Evolutionary conservation across 1,140 invertebrate genomes (phyloP), one percentile per base, ranked within the genome.

Genomic region (Hypsibius dujardini): DNA sequence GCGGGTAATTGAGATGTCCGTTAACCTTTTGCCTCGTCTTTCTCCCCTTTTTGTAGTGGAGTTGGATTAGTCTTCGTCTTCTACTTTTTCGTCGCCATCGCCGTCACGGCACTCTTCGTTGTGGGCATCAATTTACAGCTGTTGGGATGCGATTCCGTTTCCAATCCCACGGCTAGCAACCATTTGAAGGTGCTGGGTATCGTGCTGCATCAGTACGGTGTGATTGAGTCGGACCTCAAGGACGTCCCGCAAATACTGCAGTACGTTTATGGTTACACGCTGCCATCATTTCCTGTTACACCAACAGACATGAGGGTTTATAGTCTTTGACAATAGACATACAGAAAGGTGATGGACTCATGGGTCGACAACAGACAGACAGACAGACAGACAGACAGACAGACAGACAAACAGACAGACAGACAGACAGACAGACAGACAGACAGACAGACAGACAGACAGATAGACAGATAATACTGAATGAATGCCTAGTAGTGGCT

Each of bases 91-190:
- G 62, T 42, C 42, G 45, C 45, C 12, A 12, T 67, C 3, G 12
- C 12, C 62, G 42, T 67, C 62, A 42, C 42, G 12, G 12, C 45
- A 42, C 42, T 67, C 12, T 67, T 67, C 62, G 45, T 67, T 42
- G 62, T 45, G 62, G 62, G 62, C 7, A 42, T 45, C 12, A 67
- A 67, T 45, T 15, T 67, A 12, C 62, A 67, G 42, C 62, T 67
- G 42, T 42, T 67, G 42, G 62, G 62, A 67, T 67, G 62, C 42
- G 62, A 67, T 42, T 15, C 62, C 3, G 12, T 67, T 12, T 7
- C 42, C 62, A 67, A 67, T 67, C 62, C 62, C 12, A 15, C 62
- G 42, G 62, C 62, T 3, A 67, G 45, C 42, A 67, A 67, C 42
- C 62, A 67, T 42, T 7, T 67, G 3, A 67, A 45, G 45, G 62